phyloP scores from a whole-genome alignment of 2,797 vertebrate species.

The Fringilla coelebs region DNA sequence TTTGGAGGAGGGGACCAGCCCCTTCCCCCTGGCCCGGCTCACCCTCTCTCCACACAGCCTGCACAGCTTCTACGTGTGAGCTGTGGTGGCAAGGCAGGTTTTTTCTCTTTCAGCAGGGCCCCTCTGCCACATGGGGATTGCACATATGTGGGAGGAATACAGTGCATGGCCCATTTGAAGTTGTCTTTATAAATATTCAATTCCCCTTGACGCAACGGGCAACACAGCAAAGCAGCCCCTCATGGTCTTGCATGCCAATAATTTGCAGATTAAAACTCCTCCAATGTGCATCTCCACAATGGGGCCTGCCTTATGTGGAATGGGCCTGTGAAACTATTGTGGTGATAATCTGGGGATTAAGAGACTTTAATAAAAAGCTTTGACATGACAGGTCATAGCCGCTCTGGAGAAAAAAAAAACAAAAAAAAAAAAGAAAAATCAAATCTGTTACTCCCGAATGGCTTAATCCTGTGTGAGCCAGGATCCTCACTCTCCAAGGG shows the following conservation, averaged over 20 bases:
- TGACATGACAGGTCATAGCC: constrained; percentile 45
- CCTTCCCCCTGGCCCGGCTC: background rate
- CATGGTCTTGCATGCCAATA: constrained; percentile 45
- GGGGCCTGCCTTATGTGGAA: constrained; percentile 47
- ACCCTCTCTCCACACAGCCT: background rate
- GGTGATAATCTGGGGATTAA: constrained; percentile 65
- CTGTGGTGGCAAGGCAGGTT: background rate
- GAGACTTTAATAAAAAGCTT: constrained; percentile 64
- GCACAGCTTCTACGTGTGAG: background rate
- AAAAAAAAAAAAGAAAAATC: background rate
- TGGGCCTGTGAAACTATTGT: constrained; percentile 53
- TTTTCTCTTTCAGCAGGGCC: background rate
- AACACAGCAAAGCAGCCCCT: constrained; percentile 29
- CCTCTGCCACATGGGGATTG: background rate
- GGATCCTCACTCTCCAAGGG: background rate
- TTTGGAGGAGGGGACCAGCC: background rate
- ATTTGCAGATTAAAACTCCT: constrained; percentile 52
- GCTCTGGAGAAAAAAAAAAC: background rate
- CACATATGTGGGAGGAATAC: constrained; percentile 8
- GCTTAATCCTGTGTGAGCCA: constrained; percentile 22
- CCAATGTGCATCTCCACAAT: constrained; percentile 35
- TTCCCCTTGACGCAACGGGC: background rate
- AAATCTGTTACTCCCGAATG: constrained; percentile 24
- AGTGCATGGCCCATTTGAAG: constrained; percentile 42
- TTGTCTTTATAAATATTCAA: constrained; percentile 53